Evolutionary conservation across 2,113 vertebrate genomes (phyloP).

Genomic region (Nasalis larvatus): DNA sequence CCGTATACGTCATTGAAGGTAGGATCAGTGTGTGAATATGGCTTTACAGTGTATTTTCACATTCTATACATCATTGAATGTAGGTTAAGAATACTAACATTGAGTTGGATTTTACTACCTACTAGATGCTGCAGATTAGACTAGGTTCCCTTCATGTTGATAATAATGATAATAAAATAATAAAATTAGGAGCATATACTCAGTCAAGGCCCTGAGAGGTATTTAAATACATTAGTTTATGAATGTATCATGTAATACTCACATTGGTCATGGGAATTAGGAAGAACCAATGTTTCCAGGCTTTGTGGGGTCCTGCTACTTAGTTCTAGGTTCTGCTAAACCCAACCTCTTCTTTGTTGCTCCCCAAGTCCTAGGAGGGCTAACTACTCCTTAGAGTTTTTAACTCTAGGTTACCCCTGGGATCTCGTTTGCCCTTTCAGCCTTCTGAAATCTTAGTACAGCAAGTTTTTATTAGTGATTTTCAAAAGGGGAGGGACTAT

Average conservation of each 20-base stretch:
- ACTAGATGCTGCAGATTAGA: background rate
- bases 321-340: background rate
- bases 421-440: background rate
- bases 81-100: background rate
- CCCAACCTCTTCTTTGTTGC: accelerated
- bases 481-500: no score
- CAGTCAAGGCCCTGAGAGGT: background rate
- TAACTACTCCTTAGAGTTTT: background rate
- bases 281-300: background rate
- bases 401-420: background rate
- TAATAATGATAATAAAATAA: background rate
- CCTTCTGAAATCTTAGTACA: background rate
- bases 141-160: background rate
- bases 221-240: background rate
- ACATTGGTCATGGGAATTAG: background rate
- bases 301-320: background rate
- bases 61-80: background rate
- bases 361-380: background rate
- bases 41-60: background rate
- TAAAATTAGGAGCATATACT: background rate
- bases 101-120: background rate
- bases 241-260: background rate
- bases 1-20: background rate
- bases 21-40: no score
- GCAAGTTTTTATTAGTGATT: no score